Percentiles rank a stretch among this genome's conserved stretches.
Conservation (phyloP, 2,888 invertebrate species). For the Cancer borealis region DNA sequence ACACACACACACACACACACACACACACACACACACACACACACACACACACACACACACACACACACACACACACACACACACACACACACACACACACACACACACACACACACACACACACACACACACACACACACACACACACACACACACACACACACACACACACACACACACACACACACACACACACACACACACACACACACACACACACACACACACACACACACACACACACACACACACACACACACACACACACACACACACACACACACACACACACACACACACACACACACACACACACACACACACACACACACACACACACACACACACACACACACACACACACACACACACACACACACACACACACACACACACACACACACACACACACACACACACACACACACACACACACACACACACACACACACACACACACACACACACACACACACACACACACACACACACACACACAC, state of each 20-base stretch:
- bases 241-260: too few relatives aligned
- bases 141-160: too few relatives aligned
- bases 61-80: background rate
- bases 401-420: slow-evolving; percentile 20
- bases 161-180: background rate
- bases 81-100: slow-evolving; percentile 12
- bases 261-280: background rate
- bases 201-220: slow-evolving; percentile 20
- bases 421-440: slow-evolving; percentile 31
- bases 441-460: too few relatives aligned
- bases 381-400: slow-evolving; percentile 12
- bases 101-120: slow-evolving; percentile 20
- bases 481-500: slow-evolving; percentile 12
- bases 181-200: slow-evolving; percentile 12
- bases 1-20: slow-evolving; percentile 20
- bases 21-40: slow-evolving; percentile 31
- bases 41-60: too few relatives aligned
- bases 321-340: slow-evolving; percentile 31
- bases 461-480: background rate
- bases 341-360: too few relatives aligned
- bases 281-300: slow-evolving; percentile 12
- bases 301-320: slow-evolving; percentile 20
- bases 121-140: slow-evolving; percentile 31
- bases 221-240: slow-evolving; percentile 31
- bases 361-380: background rate